Evolutionary conservation across 2,797 vertebrate genomes (phyloP).

Genomic region (Lacerta bilineata): DNA sequence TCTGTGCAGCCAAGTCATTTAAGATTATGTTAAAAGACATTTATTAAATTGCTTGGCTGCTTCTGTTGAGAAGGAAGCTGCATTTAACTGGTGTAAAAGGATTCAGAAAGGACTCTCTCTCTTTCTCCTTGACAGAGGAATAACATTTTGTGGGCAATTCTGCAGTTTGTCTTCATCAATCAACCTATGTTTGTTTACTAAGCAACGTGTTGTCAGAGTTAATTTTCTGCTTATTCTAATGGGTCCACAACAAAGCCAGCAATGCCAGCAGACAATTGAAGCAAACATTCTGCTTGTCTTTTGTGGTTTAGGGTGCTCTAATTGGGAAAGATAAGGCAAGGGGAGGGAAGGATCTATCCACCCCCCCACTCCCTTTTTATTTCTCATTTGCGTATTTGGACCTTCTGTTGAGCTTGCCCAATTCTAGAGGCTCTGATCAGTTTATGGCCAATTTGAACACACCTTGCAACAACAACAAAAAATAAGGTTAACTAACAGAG

Average conservation of each 20-base stretch:
- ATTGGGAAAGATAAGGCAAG: conserved; percentile 28
- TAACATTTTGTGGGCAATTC: conserved; percentile 72
- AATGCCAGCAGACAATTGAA: conserved; percentile 82
- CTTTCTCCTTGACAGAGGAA: conserved; percentile 48
- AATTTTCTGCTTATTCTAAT: conserved; percentile 88
- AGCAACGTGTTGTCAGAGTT: conserved; percentile 90
- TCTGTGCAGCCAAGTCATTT: conserved; percentile 75
- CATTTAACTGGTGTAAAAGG: conserved; percentile 20
- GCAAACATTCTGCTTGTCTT: conserved; percentile 77
- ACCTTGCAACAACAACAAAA: not conserved
- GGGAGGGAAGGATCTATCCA: not conserved
- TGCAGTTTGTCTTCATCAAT: conserved; percentile 90
- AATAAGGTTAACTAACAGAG: not conserved
- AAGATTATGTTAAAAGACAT: conserved; percentile 69
- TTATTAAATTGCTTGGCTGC: conserved; percentile 64
- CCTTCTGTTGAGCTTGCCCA: not conserved
- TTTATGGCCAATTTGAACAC: not conserved
- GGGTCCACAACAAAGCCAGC: conserved; percentile 81
- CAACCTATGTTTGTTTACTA: conserved; percentile 88
- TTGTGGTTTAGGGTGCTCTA: conserved; percentile 79
- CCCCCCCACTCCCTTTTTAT: not conserved
- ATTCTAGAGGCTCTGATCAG: not conserved
- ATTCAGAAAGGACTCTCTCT: not conserved
- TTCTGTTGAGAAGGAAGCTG: conserved; percentile 53
- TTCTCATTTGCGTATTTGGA: not conserved